These are phyloP conservation scores for Drosophila ananassae DNA, from an alignment of 1,140 invertebrate species.

Conservation along the genomic window DNA sequence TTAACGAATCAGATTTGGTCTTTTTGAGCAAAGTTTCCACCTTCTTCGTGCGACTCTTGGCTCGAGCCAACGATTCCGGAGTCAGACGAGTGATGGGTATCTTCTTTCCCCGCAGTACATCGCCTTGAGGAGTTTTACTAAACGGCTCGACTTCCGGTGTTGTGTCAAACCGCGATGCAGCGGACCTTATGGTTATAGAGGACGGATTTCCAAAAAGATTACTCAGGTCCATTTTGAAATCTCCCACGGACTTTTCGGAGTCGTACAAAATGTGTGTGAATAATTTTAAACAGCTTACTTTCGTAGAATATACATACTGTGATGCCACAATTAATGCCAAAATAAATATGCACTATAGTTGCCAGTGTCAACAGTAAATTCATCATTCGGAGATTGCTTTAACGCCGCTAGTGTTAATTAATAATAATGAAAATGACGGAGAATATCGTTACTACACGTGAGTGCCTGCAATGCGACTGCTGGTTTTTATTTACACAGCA, in stretches of 20 bases:
- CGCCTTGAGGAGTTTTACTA: neutral
- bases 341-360: slow-evolving; percentile 8
- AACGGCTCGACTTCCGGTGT: neutral
- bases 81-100: neutral
- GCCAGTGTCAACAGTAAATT: neutral
- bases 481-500: slow-evolving; percentile 30
- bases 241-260: neutral
- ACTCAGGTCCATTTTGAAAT: neutral
- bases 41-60: neutral
- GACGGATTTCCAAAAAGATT: neutral
- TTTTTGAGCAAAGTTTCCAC: neutral
- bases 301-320: neutral
- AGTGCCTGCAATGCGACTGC: slow-evolving; percentile 15
- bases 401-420: slow-evolving; percentile 39
- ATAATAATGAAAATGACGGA: slow-evolving; percentile 25
- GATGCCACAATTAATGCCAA: slow-evolving; percentile 7
- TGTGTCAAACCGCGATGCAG: neutral
- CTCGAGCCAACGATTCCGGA: too few species aligned
- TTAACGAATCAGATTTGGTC: neutral
- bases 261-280: neutral
- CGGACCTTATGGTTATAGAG: neutral
- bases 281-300: slow-evolving; percentile 26
- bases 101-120: slow-evolving; percentile 6
- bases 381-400: slow-evolving; percentile 6
- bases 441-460: slow-evolving; percentile 18